Evolutionary conservation across 2,113 vertebrate genomes (phyloP), one percentile per base, ranked within the genome.

Genomic region (Nothocercus nigrocapillus): DNA sequence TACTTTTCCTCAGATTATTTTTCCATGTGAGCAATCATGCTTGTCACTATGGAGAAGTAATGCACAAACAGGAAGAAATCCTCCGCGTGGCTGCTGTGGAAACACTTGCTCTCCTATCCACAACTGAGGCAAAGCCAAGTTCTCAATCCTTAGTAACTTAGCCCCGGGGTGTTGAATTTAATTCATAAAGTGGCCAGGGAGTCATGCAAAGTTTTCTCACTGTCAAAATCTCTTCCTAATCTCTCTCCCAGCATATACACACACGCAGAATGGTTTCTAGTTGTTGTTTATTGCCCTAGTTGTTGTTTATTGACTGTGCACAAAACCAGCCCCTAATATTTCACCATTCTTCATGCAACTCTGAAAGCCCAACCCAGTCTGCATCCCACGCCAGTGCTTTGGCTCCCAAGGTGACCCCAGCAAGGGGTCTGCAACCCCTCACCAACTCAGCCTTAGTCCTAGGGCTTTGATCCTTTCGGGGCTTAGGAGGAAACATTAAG

Each of bases 1-100:
- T 94, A 89, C 63, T 89, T 95, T 94, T 83, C 89, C 90, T 95
- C 68, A 74, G 72, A 90, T 93, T 93, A 93, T 93, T 93, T 78
- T 90, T 90, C 85, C 85, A 25, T 32, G 64, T 56, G 56, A 77
- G 90, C 75, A 70, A 14, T 72, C 73, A 4, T 0, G 4, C 56
- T 19, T 76, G 94, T 96, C 91, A 85, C 93, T 59, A 94, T 90
- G 88, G 90, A 56, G 90, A 90, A 74, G 47, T 53, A 36, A 56
- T 5, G 91, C 0, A 18, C 93, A 92, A 96, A 96, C 88, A 89
- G 90, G 77, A 90, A 94, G 95, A 95, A 93, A 83, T 93, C 82
- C 83, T 88, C 76, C 64, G 91, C 42, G 61, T 54, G 64, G 38
- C 49, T 51, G 68, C 74, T 93, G 32, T 38, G 72, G 49, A 74